Evolutionary conservation across 1,140 invertebrate genomes (phyloP).

Genomic region (Melitaea cinxia): DNA sequence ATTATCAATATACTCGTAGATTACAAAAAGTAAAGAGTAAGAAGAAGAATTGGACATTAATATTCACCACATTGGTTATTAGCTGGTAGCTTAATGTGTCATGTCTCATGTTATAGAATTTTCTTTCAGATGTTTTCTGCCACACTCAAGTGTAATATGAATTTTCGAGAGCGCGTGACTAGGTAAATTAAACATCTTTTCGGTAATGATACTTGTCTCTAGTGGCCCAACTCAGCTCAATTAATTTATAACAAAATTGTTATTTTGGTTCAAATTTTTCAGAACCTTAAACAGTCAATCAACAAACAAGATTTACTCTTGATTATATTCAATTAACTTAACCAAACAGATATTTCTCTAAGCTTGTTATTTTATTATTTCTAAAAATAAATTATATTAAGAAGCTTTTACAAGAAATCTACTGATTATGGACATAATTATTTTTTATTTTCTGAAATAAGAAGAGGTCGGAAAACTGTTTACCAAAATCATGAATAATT

Average conservation of each 20-base stretch:
- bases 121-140: no score
- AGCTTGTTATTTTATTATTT: not conserved
- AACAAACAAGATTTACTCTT: not conserved
- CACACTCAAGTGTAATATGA: no score
- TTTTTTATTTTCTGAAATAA: constrained; percentile 42
- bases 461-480: constrained; percentile 55
- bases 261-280: not conserved
- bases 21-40: no score
- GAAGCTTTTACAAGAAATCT: not conserved
- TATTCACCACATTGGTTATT: no score
- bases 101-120: no score
- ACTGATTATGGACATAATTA: not conserved
- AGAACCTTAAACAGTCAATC: not conserved
- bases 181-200: no score
- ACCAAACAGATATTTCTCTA: not conserved
- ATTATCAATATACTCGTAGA: no score
- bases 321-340: not conserved
- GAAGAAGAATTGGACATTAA: no score
- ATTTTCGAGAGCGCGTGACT: no score
- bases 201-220: not conserved
- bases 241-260: not conserved
- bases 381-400: not conserved
- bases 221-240: not conserved
- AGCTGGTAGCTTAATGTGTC: no score
- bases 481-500: constrained; percentile 57